Evolutionary conservation across 2,797 vertebrate species (phyloP).

Genomic region (Mus caroli): DNA sequence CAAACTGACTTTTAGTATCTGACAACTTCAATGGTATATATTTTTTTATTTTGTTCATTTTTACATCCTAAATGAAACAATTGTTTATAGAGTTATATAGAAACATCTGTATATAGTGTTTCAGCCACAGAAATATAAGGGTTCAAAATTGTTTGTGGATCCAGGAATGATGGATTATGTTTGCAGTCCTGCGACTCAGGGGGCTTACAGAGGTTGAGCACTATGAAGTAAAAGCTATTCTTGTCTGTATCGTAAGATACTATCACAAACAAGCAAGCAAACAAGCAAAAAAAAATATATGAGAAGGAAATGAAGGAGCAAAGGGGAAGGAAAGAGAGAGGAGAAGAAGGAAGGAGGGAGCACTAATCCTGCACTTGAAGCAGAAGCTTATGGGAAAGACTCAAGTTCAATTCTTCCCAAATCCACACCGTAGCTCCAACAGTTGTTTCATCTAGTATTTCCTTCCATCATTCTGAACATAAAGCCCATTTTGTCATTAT

Average conservation of each 20-base stretch:
- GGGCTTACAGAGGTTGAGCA: not conserved
- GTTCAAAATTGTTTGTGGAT: not conserved
- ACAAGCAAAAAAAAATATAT: not conserved
- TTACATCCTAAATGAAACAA: too few relatives aligned
- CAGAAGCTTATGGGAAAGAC: not conserved
- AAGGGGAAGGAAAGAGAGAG: not conserved
- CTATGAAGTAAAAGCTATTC: not conserved
- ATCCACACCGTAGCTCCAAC: accelerated
- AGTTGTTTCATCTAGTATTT: not conserved
- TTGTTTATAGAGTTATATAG: not conserved
- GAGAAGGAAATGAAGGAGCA: not conserved
- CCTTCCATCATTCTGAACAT: not conserved
- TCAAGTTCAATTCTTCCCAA: not conserved
- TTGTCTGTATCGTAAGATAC: not conserved
- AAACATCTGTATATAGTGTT: not conserved
- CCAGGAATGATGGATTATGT: not conserved
- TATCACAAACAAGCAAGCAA: not conserved
- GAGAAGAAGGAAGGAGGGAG: not conserved
- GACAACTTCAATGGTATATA: not conserved
- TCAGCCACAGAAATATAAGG: not conserved
- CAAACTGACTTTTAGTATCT: not conserved
- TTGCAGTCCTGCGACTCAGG: not conserved
- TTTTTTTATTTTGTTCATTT: not conserved
- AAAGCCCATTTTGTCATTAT: not conserved
- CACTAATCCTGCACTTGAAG: not conserved